Evolutionary conservation across 2,888 invertebrate genomes (phyloP), one percentile per base, ranked within the genome.

Genomic region (Dicranocentrus wangi): DNA sequence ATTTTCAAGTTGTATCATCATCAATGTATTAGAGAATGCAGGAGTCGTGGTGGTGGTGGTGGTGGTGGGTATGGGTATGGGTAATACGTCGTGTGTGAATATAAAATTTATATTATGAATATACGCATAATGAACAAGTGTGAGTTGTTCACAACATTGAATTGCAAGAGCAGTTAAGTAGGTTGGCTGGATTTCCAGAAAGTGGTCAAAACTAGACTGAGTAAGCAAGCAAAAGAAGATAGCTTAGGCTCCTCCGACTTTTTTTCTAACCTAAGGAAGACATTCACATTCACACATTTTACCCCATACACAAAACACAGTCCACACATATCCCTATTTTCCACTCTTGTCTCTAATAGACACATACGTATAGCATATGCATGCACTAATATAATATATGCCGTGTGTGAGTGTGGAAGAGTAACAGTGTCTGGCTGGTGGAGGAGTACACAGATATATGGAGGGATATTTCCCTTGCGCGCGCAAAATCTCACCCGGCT

Each of bases 401-500:
- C n/a, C n/a, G 55, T 55, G 39, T 39, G 39, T 39, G 13, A 39
- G 51, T 51, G 39, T 13, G 39, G 7, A 39, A 47, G 47, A 47
- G 17, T 47, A 47, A 47, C 47, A 17, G 47, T n/a, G 47, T 47
- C 3, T 47, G 8, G 3, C 47, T 32, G n/a, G n/a, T 32, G 17
- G 17, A n/a, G 58, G 53, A 53, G 28, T 69, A 53, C 69, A 69
- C 32, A 60, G 15, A 72, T 23, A 72, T 15, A 55, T 7, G 69
- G 8, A 51, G 47, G 10, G 23, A 69, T 17, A 17, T 77, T 73
- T 82, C 72, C 71, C 69, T 53, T 82, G 82, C 84, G 84, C 84
- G 82, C 84, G 84, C 84, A 84, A 84, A 84, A 76, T 80, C 82
- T 69, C 80, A 53, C 66, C 77, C 77, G 70, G 77, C 43, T 70